Percentiles rank a stretch among this genome's conserved stretches.
phyloP scores from a whole-genome alignment of 1,140 invertebrate species.

The Drosophila sechellia region DNA sequence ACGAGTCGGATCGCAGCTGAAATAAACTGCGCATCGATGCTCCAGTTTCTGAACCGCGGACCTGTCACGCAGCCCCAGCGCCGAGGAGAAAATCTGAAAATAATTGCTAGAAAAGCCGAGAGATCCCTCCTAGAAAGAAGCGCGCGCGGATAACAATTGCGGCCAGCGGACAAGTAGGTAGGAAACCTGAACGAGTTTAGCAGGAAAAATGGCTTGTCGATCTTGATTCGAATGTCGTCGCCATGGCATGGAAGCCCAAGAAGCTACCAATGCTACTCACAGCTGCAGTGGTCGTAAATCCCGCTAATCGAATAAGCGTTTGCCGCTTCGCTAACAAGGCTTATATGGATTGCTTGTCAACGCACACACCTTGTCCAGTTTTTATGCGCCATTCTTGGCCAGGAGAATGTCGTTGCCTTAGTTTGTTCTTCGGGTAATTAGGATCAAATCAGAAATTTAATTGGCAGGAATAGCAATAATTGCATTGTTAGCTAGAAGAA shows the following conservation, averaged over 20 bases:
- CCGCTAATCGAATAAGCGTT: constrained; percentile 69
- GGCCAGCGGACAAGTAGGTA: constrained; percentile 44
- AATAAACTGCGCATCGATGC: constrained; percentile 64
- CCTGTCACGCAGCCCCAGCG: constrained; percentile 70
- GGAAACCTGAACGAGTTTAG: constrained; percentile 64
- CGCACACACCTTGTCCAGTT: constrained; percentile 29
- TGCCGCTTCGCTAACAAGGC: constrained; percentile 36
- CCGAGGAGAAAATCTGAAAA: constrained; percentile 77
- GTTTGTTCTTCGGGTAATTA: constrained; percentile 30
- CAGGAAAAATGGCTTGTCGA: constrained; percentile 65
- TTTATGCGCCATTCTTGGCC: constrained; percentile 26
- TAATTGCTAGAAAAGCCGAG: constrained; percentile 76
- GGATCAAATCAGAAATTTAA: constrained; percentile 26
- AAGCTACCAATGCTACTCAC: constrained; percentile 11
- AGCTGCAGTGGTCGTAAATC: constrained; percentile 28
- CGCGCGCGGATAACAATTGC: constrained; percentile 52
- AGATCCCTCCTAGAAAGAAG: constrained; percentile 71
- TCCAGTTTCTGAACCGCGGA: constrained; percentile 75
- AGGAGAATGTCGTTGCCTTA: constrained; percentile 17
- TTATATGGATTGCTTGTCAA: constrained; percentile 34
- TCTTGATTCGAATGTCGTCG: constrained; percentile 53
- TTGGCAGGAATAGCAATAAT: constrained; percentile 17
- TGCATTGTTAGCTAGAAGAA: background rate
- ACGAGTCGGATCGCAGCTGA: constrained; percentile 49
- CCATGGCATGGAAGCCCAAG: constrained; percentile 11